Evolutionary conservation across 2,113 vertebrate genomes (phyloP), one percentile per base, ranked within the genome.

Genomic region (Amia ocellicauda): DNA sequence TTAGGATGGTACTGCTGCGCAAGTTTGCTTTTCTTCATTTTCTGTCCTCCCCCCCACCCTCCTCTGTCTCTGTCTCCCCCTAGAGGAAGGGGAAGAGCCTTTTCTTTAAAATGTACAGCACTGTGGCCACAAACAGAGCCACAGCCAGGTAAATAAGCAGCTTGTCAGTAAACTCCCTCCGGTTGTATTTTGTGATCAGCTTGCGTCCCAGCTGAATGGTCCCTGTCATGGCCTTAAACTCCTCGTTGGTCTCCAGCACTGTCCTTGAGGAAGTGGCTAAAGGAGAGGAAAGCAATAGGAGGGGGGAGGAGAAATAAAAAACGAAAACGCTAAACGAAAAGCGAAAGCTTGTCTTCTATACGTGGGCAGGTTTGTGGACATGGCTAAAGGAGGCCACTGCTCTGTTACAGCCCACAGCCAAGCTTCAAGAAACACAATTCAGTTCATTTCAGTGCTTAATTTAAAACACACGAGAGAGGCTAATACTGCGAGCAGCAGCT

Each of bases 131-230:
- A 73, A 99, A 99, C 2, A 99, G 90, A 16, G 96, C 97, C 10
- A 98, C 69, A 0, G 95, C 95, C 0, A 98, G 88, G 68, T 98
- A 96, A 80, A 99, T 97, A 22, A 99, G 94, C 74, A 98, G 92
- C 52, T 98, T 99, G 76, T 99, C 96, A 0, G 96, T 99, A 70
- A 98, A 88, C 64, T 99, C 96, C 16, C 95, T 79, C 47, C 97
- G 96, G 64, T 99, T 99, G 70, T 99, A 98, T 62, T 99, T 99
- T 4, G 94, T 98, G 74, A 99, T 97, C 58, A 99, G 93, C 69
- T 98, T 98, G 55, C 96, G 84, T 9, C 97, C 96, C 66, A 98
- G 62, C 77, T 97, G 93, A 74, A 99, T 98, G 51, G 96, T 98
- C 55, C 97, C 96, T 1, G 95, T 95, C 96, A 98, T 97, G 62